These are phyloP conservation scores for Setophaga coronata DNA, from an alignment of 2,113 vertebrate species.

Conservation along the genomic window DNA sequence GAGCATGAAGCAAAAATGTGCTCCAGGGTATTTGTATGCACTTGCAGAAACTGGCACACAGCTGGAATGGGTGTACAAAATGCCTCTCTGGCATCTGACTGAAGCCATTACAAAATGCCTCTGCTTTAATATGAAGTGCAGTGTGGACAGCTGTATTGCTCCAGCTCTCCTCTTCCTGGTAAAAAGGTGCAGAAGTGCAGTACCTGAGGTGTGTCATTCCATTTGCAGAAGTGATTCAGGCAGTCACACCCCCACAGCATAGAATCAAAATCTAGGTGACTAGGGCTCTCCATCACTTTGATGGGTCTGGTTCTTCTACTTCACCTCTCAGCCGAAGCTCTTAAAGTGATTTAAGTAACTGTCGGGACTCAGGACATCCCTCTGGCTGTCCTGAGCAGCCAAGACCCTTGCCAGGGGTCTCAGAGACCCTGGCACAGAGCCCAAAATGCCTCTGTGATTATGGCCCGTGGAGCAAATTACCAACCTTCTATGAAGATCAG, in stretches of 20 bases:
- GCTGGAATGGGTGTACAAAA: not conserved
- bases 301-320: not conserved
- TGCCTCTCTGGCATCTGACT: not conserved
- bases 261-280: not conserved
- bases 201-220: not conserved
- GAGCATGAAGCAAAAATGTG: not conserved
- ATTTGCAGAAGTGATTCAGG: not conserved
- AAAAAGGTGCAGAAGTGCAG: not conserved
- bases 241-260: accelerated
- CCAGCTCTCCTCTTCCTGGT: not conserved
- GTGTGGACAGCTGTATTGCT: not conserved
- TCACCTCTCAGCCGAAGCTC: not conserved
- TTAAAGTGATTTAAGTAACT: not conserved
- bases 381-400: too few species aligned
- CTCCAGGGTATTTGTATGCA: not conserved
- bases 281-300: not conserved
- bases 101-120: not conserved
- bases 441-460: too few species aligned
- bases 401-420: too few species aligned
- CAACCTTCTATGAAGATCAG: too few species aligned
- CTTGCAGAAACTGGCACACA: not conserved
- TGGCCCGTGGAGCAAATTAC: too few species aligned
- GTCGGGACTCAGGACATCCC: too few species aligned
- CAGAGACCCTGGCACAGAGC: too few species aligned
- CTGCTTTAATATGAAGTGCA: not conserved